A percentile compares a stretch with the other conserved stretches of the same genome.
Evolutionary conservation across 2,888 invertebrate species (phyloP).

Genomic region (Electrophaes corylata): DNA sequence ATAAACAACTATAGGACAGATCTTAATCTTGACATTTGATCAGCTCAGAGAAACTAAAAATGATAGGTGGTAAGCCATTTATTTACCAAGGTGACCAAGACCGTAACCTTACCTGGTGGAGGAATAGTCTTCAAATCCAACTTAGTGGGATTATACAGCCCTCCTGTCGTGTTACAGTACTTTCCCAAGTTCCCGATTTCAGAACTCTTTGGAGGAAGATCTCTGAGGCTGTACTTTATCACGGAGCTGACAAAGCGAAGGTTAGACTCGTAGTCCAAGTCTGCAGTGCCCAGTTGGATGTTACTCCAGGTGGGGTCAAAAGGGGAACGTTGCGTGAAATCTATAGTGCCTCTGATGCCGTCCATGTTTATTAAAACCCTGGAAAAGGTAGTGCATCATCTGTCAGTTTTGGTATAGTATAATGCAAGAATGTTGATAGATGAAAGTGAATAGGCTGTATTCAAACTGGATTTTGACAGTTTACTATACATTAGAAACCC

Average conservation of each 20-base stretch:
- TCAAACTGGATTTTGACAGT: too few species aligned
- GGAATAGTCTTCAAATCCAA: conserved; percentile 83
- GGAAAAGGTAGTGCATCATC: conserved; percentile 12
- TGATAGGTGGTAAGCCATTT: not conserved
- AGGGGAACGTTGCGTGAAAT: conserved; percentile 90
- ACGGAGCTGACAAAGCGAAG: conserved; percentile 90
- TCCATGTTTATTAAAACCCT: conserved; percentile 90
- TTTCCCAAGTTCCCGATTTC: conserved; percentile 57
- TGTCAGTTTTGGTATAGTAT: too few species aligned
- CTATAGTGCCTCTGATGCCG: conserved; percentile 92
- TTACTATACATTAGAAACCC: too few species aligned
- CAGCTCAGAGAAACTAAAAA: not conserved
- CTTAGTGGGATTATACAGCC: conserved; percentile 90
- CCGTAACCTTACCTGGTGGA: conserved; percentile 85
- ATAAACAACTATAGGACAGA: not conserved
- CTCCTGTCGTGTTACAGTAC: conserved; percentile 88
- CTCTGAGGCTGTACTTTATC: conserved; percentile 88
- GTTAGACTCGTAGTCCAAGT: conserved; percentile 87
- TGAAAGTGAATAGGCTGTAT: too few species aligned
- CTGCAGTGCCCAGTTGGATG: conserved; percentile 87
- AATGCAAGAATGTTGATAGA: too few species aligned
- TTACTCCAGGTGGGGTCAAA: conserved; percentile 93
- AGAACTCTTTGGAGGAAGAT: conserved; percentile 85
- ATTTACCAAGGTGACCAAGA: not conserved
- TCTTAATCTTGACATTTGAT: not conserved